phyloP scores from a whole-genome alignment of 2,888 invertebrate genomes.

The Epistrophe eligans region DNA sequence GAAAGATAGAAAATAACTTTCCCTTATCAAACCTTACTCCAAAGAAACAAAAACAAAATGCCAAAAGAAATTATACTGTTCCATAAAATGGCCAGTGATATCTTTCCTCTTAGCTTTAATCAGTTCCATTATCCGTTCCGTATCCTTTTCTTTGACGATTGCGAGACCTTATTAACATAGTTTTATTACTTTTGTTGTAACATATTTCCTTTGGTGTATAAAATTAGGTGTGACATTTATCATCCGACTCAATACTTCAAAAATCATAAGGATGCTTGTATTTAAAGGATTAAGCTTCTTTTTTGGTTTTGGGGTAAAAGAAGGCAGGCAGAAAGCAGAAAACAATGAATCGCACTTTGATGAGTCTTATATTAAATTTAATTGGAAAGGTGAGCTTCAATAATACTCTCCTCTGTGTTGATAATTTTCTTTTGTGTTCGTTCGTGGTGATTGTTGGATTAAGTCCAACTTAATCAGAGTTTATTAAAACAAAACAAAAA shows the following conservation, averaged over 20 bases:
- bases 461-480: constrained; percentile 51
- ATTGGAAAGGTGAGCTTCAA: constrained; percentile 7
- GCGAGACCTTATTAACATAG: neutral
- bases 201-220: neutral
- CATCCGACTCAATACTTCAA: constrained; percentile 51
- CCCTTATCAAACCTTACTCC: neutral
- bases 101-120: constrained; percentile 11
- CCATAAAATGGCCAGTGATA: neutral
- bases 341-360: constrained; percentile 23
- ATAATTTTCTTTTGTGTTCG: neutral
- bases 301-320: too few relatives aligned
- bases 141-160: neutral
- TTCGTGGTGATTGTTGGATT: constrained; percentile 19
- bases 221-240: constrained; percentile 58
- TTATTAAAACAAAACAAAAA: constrained; percentile 15
- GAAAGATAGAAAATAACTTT: neutral
- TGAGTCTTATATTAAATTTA: constrained; percentile 26
- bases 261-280: constrained; percentile 59
- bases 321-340: neutral
- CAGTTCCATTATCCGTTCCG: constrained; percentile 29
- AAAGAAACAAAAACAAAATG: constrained; percentile 11
- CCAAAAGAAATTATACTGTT: constrained; percentile 5
- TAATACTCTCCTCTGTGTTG: neutral
- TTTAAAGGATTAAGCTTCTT: constrained; percentile 26
- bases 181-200: constrained; percentile 14